Percentiles rank a stretch among this genome's conserved stretches.
Conservation (phyloP, 1,140 invertebrate genomes). For the Trachymyrmex cornetzi region DNA sequence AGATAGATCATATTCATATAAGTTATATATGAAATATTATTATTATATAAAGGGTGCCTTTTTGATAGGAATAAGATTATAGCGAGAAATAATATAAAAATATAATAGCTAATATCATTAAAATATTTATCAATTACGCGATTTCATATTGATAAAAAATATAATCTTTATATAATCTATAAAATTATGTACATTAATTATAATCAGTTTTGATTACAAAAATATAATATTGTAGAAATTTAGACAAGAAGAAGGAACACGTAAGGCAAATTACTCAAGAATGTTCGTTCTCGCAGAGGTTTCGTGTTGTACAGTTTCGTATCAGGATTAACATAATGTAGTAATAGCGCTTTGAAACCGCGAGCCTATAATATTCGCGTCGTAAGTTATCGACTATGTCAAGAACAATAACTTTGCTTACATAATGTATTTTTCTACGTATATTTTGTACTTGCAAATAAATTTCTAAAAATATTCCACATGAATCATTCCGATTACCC, state of each 20-base stretch:
- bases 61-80: slow-evolving; percentile 24
- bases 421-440: slow-evolving; percentile 84
- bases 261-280: slow-evolving; percentile 26
- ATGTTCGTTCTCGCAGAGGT: not conserved
- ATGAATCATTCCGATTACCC: not conserved
- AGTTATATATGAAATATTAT: not conserved
- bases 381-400: not conserved
- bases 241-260: not conserved
- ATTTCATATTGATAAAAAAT: slow-evolving; percentile 11
- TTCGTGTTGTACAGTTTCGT: slow-evolving; percentile 7
- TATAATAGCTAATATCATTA: slow-evolving; percentile 42
- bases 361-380: slow-evolving; percentile 8
- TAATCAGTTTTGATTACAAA: slow-evolving; percentile 55
- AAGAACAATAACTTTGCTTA: slow-evolving; percentile 67
- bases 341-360: not conserved
- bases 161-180: slow-evolving; percentile 63
- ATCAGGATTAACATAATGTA: not conserved
- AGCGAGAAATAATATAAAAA: not conserved
- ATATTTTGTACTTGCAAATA: slow-evolving; percentile 85
- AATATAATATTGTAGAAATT: slow-evolving; percentile 49
- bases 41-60: slow-evolving; percentile 65
- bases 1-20: not conserved
- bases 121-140: slow-evolving; percentile 44
- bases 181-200: slow-evolving; percentile 53
- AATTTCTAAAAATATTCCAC: slow-evolving; percentile 72